A percentile compares a stretch with the other conserved stretches of the same genome.
Conservation (phyloP, 2,888 invertebrate genomes). For the Zaprionus obscuricornis region DNA sequence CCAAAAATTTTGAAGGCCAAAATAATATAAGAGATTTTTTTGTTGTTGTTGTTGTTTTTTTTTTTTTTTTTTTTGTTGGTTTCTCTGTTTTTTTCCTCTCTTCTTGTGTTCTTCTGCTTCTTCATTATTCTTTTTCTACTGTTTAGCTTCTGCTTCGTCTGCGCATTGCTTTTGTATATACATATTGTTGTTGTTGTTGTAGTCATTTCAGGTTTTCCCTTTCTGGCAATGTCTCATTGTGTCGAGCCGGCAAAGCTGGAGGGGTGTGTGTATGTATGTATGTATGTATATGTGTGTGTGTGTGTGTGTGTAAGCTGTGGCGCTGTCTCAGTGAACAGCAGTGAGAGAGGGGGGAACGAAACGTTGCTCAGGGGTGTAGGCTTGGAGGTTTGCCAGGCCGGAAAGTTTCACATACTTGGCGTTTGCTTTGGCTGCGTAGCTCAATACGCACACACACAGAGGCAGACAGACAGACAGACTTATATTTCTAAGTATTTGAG, state of each 20-base stretch:
- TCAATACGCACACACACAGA: constrained; percentile 15
- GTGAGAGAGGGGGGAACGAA: background rate
- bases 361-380: background rate
- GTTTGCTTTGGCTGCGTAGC: constrained; percentile 28
- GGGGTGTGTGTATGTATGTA: constrained; percentile 21
- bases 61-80: constrained; percentile 41
- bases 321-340: too few species aligned
- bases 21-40: constrained; percentile 76
- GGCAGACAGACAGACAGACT: too few species aligned
- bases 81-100: constrained; percentile 58
- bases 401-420: constrained; percentile 47
- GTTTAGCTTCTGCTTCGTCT: constrained; percentile 56
- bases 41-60: constrained; percentile 25
- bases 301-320: background rate
- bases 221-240: constrained; percentile 65
- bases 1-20: constrained; percentile 82
- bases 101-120: constrained; percentile 25
- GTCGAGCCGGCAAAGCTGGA: constrained; percentile 37
- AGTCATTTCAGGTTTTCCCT: constrained; percentile 75
- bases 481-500: constrained; percentile 6
- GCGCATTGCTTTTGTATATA: constrained; percentile 42
- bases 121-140: constrained; percentile 49
- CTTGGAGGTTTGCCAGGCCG: background rate
- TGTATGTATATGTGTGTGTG: background rate
- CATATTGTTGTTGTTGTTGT: constrained; percentile 34